Evolutionary conservation across 2,113 vertebrate genomes (phyloP).

Genomic region (Odontophorus gujanensis): DNA sequence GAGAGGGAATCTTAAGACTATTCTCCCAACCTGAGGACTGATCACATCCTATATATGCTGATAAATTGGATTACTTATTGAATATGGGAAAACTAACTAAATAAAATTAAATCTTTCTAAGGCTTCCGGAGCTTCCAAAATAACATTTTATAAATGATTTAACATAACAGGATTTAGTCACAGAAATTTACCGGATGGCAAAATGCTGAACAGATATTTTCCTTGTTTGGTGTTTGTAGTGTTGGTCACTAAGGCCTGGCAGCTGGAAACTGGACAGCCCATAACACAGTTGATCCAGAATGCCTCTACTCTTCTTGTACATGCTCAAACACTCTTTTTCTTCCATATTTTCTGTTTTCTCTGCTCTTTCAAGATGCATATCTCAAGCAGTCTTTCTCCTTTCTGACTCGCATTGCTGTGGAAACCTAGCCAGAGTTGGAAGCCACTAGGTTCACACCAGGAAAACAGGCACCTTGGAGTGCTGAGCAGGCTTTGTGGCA

Average conservation of each 20-base stretch:
- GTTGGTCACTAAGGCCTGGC: not conserved
- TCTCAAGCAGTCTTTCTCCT: not conserved
- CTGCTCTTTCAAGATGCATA: not conserved
- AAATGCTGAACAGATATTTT: not conserved
- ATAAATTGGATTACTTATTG: not conserved
- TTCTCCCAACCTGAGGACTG: not conserved
- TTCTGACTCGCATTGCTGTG: not conserved
- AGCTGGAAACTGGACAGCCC: not conserved
- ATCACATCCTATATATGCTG: not conserved
- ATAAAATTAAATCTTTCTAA: not conserved
- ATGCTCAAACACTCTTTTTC: not conserved
- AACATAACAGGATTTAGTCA: not conserved
- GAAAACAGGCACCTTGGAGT: not conserved
- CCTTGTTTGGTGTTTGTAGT: not conserved
- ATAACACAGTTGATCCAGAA: not conserved
- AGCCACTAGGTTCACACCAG: not conserved
- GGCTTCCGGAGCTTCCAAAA: not conserved
- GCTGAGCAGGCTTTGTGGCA: not conserved
- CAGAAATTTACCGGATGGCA: not conserved
- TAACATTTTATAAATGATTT: not conserved
- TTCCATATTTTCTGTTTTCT: too few relatives aligned
- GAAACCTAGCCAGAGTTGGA: not conserved
- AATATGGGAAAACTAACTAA: not conserved
- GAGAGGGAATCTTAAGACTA: not conserved
- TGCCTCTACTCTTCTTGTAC: not conserved